Evolutionary conservation across 2,797 vertebrate genomes (phyloP).

Genomic region (Clarias fuscus): DNA sequence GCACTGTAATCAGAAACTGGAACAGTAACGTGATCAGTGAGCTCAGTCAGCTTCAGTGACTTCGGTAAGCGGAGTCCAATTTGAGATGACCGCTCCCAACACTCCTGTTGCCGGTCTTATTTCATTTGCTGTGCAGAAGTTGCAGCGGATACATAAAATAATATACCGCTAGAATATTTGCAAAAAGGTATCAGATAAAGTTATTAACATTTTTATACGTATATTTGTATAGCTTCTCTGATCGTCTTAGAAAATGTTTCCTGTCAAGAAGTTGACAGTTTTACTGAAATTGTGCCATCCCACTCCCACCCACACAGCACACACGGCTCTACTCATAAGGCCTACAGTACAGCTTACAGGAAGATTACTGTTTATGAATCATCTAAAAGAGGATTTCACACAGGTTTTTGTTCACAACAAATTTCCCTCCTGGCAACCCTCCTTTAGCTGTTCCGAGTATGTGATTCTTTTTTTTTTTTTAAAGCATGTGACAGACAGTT

Average conservation of each 20-base stretch:
- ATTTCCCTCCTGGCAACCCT: conserved; percentile 36
- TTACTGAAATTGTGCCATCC: background rate
- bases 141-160: background rate
- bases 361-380: conserved; percentile 43
- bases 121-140: background rate
- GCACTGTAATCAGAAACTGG: conserved; percentile 32
- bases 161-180: background rate
- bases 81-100: background rate
- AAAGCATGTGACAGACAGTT: conserved; percentile 1
- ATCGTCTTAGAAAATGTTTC: background rate
- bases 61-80: background rate
- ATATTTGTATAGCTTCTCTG: background rate
- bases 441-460: conserved; percentile 6
- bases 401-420: conserved; percentile 25
- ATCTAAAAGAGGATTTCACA: conserved; percentile 26
- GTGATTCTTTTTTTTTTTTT: background rate
- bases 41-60: conserved; percentile 9
- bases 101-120: background rate
- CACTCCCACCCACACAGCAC: conserved; percentile 26
- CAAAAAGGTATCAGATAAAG: background rate
- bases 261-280: background rate
- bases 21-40: conserved; percentile 11
- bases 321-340: background rate
- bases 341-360: conserved; percentile 22
- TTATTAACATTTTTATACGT: background rate